Base-by-base conservation (phyloP, 2,888 invertebrate species). In the Coecobrya sp. region DNA sequence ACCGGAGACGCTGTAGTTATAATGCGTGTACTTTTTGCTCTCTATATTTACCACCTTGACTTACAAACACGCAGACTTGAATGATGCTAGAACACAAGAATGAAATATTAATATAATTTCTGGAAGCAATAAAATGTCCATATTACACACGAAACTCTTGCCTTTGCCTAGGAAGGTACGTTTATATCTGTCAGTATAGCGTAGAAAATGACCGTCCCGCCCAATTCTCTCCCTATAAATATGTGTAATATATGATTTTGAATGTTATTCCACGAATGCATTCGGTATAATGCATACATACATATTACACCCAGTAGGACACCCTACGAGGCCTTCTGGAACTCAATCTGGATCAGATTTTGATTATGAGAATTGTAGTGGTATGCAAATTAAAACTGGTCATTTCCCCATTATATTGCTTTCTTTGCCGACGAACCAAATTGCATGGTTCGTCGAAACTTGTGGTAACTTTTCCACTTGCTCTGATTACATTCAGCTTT, bases 51-150 rank as follows among this genome's bases (percentile, higher is more conserved):
- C 25, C 49, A 76, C 45, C n/a, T 76, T 49, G 19, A 68, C 68
- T 76, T 42, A 13, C 68, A 30, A 73, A 8, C n/a, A 30, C 19
- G 42, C 42, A 22, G 25, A 27, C 3, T 8, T 52, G n/a, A n/a
- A 27, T 79, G 49, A 27, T 1, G 19, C 36, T 4, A 16, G 25
- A 16, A 30, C 16, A 22, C 19, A 36, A 1, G 59, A 81, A 42
- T 25, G 59, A 82, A 62, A 42, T 59, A 62, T 36, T 36, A 59
- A 82, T 82, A 82, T 52, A 79, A 52, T 52, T 79, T 82, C 62
- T 36, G 82, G 62, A 82, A 62, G 59, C 25, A 59, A 62, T 82
- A 82, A 82, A 82, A 62, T 82, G 82, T 62, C 7, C 82, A 19
- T 42, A 42, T 59, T 59, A 30, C 55, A 82, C 52, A 27, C 79